phyloP scores from a whole-genome alignment of 2,888 invertebrate genomes.

The Pomacea canaliculata region DNA sequence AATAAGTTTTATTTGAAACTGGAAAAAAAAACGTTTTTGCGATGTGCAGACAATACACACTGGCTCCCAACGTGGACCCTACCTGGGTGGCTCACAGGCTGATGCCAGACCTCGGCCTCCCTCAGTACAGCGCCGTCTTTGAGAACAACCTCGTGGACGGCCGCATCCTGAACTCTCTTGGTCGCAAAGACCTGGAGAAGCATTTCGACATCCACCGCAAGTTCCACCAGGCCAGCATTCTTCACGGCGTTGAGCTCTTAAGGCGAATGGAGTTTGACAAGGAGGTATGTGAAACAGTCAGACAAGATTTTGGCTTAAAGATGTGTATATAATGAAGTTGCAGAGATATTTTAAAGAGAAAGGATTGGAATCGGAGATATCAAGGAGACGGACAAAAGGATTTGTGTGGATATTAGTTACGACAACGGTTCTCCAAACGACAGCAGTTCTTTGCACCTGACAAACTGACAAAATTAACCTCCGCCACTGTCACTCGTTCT shows the following conservation, averaged over 20 bases:
- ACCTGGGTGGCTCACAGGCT: slow-evolving; percentile 95
- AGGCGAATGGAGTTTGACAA: slow-evolving; percentile 90
- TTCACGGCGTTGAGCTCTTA: slow-evolving; percentile 92
- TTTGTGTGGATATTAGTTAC: no score
- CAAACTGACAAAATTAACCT: no score
- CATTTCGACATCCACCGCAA: slow-evolving; percentile 91
- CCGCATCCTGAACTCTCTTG: slow-evolving; percentile 90
- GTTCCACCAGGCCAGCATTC: slow-evolving; percentile 94
- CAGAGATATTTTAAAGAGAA: no score
- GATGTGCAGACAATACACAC: slow-evolving; percentile 78
- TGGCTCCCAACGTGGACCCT: slow-evolving; percentile 87
- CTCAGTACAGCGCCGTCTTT: slow-evolving; percentile 90
- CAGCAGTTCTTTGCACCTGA: no score
- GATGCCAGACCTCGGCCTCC: slow-evolving; percentile 90
- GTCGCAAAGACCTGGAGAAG: slow-evolving; percentile 94
- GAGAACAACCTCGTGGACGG: slow-evolving; percentile 92
- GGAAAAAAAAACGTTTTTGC: no score
- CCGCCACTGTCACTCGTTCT: background rate
- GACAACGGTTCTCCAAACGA: no score
- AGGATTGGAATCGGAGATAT: no score
- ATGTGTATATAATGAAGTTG: no score
- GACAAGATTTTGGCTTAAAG: background rate
- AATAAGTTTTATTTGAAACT: no score
- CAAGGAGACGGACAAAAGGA: no score
- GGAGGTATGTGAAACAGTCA: slow-evolving; percentile 56